These are phyloP conservation scores for Agrenia bidenticulata DNA, from an alignment of 2,888 invertebrate species.

Conservation along the genomic window DNA sequence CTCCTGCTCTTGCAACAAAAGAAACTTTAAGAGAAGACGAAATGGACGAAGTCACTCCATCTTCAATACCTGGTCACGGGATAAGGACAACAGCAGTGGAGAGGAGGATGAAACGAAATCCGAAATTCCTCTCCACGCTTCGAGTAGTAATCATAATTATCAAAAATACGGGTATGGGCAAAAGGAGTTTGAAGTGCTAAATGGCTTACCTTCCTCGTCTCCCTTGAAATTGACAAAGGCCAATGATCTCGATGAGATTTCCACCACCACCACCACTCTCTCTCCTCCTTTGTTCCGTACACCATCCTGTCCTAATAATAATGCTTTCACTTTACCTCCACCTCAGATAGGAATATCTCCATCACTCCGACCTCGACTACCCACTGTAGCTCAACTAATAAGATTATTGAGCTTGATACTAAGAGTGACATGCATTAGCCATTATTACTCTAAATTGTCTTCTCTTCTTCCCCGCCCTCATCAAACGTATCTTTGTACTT, in stretches of 20 bases:
- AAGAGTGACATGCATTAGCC: conserved; percentile 46
- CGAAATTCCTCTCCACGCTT: neutral
- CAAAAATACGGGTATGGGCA: conserved; percentile 12
- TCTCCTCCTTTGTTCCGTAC: too few relatives aligned
- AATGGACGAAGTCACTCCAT: conserved; percentile 15
- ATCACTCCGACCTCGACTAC: conserved; percentile 12
- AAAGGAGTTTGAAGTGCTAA: neutral
- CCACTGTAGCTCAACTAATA: conserved; percentile 33
- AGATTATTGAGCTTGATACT: conserved; percentile 46
- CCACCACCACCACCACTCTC: neutral
- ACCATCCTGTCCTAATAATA: too few relatives aligned
- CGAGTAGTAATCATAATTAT: conserved; percentile 8
- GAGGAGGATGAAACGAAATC: neutral
- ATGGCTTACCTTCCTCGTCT: neutral
- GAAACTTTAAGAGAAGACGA: conserved; percentile 18
- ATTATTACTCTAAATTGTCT: conserved; percentile 41
- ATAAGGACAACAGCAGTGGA: neutral
- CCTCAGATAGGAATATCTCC: neutral
- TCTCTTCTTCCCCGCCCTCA: conserved; percentile 18
- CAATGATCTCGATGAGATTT: conserved; percentile 7
- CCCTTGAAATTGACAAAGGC: conserved; percentile 12
- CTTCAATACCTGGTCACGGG: conserved; percentile 14
- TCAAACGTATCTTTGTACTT: neutral
- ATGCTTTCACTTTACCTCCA: neutral
- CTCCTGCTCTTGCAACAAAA: neutral